A percentile compares a stretch with the other conserved stretches of the same genome.
Evolutionary conservation across 2,797 vertebrate species (phyloP).

Genomic region (Coreius guichenoti): DNA sequence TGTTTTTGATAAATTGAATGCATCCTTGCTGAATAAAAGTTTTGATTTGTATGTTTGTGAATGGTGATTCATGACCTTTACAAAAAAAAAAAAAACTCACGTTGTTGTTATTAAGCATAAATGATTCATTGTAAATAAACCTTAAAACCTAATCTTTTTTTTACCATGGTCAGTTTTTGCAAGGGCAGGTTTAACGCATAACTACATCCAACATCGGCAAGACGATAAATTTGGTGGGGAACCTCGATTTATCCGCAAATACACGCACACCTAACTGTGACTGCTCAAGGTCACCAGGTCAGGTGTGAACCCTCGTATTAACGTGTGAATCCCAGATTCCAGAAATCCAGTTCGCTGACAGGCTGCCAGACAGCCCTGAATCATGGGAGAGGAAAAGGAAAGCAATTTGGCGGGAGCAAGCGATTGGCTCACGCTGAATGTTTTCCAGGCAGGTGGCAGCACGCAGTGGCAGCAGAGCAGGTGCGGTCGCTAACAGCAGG

Average conservation of each 20-base stretch:
- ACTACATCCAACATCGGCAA: background rate
- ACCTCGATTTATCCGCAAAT: background rate
- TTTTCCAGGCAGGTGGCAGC: slow-evolving; percentile 45
- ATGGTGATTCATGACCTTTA: no score
- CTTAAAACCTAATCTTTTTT: background rate
- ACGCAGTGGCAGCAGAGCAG: slow-evolving; percentile 39
- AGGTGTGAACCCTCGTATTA: background rate
- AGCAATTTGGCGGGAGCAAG: slow-evolving; percentile 10
- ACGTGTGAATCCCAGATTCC: slow-evolving; percentile 30
- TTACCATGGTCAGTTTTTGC: background rate
- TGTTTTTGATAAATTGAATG: no score
- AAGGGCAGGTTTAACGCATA: background rate
- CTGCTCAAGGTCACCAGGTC: slow-evolving; percentile 54
- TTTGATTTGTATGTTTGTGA: no score
- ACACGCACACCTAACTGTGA: slow-evolving; percentile 49
- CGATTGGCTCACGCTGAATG: slow-evolving; percentile 34
- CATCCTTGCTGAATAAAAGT: no score
- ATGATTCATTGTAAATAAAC: background rate
- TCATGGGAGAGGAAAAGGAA: background rate
- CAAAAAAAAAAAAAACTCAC: background rate
- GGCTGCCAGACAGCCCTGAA: slow-evolving; percentile 3
- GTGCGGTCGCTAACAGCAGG: slow-evolving; percentile 43
- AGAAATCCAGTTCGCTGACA: slow-evolving; percentile 25
- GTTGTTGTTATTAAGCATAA: background rate
- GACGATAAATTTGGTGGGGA: background rate